Conservation (phyloP, 2,888 invertebrate genomes). For the Hedychridium roseum region DNA sequence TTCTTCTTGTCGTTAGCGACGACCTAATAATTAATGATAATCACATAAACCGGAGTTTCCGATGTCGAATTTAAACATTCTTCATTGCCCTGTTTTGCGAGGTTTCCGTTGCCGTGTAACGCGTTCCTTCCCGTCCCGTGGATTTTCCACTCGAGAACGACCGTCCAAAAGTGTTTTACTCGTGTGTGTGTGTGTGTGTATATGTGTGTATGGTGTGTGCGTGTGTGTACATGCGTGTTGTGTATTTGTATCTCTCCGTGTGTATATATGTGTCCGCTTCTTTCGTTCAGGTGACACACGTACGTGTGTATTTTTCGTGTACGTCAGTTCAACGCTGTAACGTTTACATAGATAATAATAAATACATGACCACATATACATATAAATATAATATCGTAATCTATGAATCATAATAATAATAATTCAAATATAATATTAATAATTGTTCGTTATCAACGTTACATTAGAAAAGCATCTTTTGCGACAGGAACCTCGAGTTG, state of each 20-base stretch:
- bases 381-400: conserved; percentile 52
- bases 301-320: conserved; percentile 16
- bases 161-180: neutral
- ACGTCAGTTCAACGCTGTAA: conserved; percentile 38
- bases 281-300: conserved; percentile 4
- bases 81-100: conserved; percentile 47
- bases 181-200: conserved; percentile 1
- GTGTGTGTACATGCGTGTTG: neutral
- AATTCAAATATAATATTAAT: conserved; percentile 56
- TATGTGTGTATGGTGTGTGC: neutral
- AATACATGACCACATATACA: conserved; percentile 50
- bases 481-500: conserved; percentile 61
- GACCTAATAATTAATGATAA: conserved; percentile 21
- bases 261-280: neutral
- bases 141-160: neutral
- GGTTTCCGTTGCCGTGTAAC: conserved; percentile 38
- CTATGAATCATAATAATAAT: conserved; percentile 44
- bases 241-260: neutral
- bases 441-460: conserved; percentile 53
- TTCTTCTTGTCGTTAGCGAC: conserved; percentile 26
- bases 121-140: neutral
- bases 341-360: conserved; percentile 43
- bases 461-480: conserved; percentile 58
- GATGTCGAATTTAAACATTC: neutral
- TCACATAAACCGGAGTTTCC: conserved; percentile 12